Conservation (phyloP, 2,888 invertebrate genomes). For the Caenorhabditis sinica region DNA sequence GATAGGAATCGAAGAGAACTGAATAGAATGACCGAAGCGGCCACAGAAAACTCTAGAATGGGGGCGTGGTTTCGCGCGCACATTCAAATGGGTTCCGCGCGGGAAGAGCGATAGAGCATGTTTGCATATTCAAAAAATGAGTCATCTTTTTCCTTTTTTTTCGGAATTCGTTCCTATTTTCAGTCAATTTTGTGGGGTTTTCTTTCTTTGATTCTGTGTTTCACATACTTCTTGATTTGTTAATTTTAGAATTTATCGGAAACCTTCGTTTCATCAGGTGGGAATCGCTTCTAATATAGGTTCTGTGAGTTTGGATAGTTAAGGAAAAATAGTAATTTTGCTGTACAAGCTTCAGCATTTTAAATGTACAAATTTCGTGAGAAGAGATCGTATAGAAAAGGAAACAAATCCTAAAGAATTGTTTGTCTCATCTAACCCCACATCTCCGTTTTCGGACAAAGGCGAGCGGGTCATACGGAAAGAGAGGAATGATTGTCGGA, state of each 20-base stretch:
- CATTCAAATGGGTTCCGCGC: constrained; percentile 67
- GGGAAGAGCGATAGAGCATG: constrained; percentile 63
- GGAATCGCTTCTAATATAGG: too few relatives aligned
- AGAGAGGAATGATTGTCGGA: constrained; percentile 21
- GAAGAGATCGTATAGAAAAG: not conserved
- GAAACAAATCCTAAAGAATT: not conserved
- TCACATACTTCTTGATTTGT: not conserved
- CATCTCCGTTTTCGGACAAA: constrained; percentile 45
- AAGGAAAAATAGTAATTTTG: too few relatives aligned
- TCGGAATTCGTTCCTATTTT: constrained; percentile 5
- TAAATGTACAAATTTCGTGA: not conserved
- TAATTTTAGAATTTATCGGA: too few relatives aligned
- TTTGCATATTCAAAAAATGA: constrained; percentile 27
- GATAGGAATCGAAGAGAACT: constrained; percentile 25
- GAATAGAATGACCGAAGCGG: constrained; percentile 20
- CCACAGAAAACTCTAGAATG: constrained; percentile 62
- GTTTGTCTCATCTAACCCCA: constrained; percentile 48
- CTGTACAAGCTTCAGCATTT: too few relatives aligned
- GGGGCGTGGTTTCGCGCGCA: constrained; percentile 63
- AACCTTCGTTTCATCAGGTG: too few relatives aligned
- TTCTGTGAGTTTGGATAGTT: too few relatives aligned
- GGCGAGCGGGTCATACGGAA: constrained; percentile 35
- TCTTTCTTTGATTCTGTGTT: not conserved
- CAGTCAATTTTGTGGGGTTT: not conserved
- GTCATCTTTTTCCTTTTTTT: constrained; percentile 32